These are phyloP conservation scores for Drosophila santomea DNA, from an alignment of 1,140 invertebrate genomes.

Conservation along the genomic window DNA sequence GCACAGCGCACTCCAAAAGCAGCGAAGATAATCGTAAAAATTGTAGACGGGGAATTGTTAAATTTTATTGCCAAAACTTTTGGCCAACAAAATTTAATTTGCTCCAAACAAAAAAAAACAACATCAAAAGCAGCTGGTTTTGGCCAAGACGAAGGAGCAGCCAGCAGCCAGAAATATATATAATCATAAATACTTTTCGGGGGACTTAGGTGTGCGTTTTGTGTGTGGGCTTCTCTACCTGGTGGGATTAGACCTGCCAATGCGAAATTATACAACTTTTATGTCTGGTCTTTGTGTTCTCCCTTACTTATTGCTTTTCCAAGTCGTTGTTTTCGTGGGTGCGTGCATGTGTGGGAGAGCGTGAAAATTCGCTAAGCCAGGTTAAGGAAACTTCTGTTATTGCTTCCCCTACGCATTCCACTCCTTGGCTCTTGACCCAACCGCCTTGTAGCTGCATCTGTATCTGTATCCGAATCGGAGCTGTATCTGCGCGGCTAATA, in stretches of 20 bases:
- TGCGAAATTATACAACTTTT: constrained; percentile 81
- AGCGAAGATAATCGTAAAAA: constrained; percentile 76
- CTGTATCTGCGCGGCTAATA: constrained; percentile 51
- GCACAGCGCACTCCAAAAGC: constrained; percentile 27
- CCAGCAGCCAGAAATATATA: constrained; percentile 21
- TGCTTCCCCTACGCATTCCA: constrained; percentile 55
- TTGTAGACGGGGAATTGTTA: constrained; percentile 76
- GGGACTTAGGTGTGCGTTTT: constrained; percentile 29
- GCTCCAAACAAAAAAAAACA: constrained; percentile 41
- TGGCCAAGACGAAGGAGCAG: constrained; percentile 21
- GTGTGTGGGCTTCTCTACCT: constrained; percentile 63
- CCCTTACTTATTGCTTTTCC: constrained; percentile 76
- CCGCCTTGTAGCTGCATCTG: constrained; percentile 15
- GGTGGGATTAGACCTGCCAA: constrained; percentile 80
- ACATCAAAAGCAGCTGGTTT: constrained; percentile 81
- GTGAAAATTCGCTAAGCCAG: constrained; percentile 81
- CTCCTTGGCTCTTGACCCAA: constrained; percentile 24
- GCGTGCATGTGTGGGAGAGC: constrained; percentile 54
- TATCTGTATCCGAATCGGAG: background rate
- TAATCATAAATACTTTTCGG: constrained; percentile 70
- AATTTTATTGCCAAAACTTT: constrained; percentile 78
- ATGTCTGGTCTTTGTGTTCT: constrained; percentile 56
- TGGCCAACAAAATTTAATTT: constrained; percentile 69
- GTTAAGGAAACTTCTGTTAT: constrained; percentile 71
- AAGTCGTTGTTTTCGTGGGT: constrained; percentile 9